A percentile compares a stretch with the other conserved stretches of the same genome.
Conservation (phyloP, 2,113 vertebrate species). For the Gnathonemus echidnorhynchus region DNA sequence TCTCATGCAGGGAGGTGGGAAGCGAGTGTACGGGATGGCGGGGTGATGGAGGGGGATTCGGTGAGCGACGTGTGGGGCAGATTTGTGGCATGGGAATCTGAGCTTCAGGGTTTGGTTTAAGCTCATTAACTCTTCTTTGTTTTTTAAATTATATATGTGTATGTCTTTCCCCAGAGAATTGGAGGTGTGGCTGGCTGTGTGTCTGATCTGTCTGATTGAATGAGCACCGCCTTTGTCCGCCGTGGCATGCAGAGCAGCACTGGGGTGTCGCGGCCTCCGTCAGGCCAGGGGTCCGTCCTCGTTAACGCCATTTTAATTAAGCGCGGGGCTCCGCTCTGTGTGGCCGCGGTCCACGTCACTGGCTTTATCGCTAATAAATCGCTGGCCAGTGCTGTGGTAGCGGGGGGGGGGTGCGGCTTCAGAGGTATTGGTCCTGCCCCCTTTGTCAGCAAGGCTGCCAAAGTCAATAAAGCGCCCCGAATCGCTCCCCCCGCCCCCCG, state of each 20-base stretch:
- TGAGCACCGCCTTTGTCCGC: background rate
- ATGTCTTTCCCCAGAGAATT: background rate
- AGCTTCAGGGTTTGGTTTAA: slow-evolving; percentile 10
- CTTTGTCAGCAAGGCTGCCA: slow-evolving; percentile 31
- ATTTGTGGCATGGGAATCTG: background rate
- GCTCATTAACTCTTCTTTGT: slow-evolving; percentile 14
- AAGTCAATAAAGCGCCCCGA: slow-evolving; percentile 33
- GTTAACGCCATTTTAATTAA: slow-evolving; percentile 24
- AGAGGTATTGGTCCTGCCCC: slow-evolving; percentile 19
- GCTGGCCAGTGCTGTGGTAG: background rate
- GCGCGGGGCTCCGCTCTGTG: background rate
- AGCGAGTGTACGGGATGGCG: background rate
- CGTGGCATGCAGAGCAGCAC: background rate
- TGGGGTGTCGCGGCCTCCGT: background rate
- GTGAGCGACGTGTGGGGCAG: background rate
- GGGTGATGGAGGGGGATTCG: background rate
- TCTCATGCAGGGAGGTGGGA: background rate
- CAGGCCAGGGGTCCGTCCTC: background rate
- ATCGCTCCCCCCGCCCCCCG: slow-evolving; percentile 23
- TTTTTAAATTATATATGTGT: background rate
- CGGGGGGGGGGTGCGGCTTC: slow-evolving; percentile 14
- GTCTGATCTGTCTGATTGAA: slow-evolving; percentile 1
- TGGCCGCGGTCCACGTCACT: background rate
- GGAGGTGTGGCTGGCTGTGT: background rate
- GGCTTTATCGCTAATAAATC: background rate